phyloP scores from a whole-genome alignment of 2,113 vertebrate genomes.

The Pseudorhombus dupliciocellatus region DNA sequence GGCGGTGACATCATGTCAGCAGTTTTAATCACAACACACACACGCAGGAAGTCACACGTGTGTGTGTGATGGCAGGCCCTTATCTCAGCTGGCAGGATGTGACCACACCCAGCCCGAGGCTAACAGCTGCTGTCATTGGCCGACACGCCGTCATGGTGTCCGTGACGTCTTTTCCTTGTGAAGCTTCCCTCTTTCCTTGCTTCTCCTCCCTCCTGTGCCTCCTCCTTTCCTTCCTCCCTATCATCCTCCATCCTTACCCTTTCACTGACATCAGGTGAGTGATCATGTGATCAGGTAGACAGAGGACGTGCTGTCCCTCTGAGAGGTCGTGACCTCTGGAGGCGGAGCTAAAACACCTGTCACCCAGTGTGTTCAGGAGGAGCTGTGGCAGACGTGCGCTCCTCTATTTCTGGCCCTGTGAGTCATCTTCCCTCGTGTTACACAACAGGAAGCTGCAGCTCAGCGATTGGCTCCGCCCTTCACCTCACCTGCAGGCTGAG shows the following conservation, averaged over 20 bases:
- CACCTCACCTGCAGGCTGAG: too few species aligned
- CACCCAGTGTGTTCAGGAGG: too few species aligned
- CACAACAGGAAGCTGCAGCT: not conserved
- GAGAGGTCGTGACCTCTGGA: not conserved
- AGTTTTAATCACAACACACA: not conserved
- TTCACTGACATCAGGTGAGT: too few species aligned
- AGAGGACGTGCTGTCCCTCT: too few species aligned
- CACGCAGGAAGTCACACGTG: slow-evolving; percentile 1
- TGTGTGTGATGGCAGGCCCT: slow-evolving; percentile 11
- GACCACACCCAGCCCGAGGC: slow-evolving; percentile 46
- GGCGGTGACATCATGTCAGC: too few species aligned
- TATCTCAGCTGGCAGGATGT: slow-evolving; percentile 49
- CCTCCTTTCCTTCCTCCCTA: not conserved
- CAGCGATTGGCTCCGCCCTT: too few species aligned
- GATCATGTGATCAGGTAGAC: too few species aligned
- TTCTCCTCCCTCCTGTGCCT: not conserved
- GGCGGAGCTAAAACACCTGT: too few species aligned
- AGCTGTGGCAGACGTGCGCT: not conserved
- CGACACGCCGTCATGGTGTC: not conserved
- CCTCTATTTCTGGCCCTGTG: not conserved
- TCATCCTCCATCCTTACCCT: not conserved
- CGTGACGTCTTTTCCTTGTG: not conserved
- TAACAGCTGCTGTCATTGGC: slow-evolving; percentile 29
- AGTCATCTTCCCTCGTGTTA: not conserved
- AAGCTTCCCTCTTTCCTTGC: not conserved